Percentiles rank a stretch among this genome's conserved stretches.
phyloP scores from a whole-genome alignment of 2,888 invertebrate species.

The Criorhina ranunculi region DNA sequence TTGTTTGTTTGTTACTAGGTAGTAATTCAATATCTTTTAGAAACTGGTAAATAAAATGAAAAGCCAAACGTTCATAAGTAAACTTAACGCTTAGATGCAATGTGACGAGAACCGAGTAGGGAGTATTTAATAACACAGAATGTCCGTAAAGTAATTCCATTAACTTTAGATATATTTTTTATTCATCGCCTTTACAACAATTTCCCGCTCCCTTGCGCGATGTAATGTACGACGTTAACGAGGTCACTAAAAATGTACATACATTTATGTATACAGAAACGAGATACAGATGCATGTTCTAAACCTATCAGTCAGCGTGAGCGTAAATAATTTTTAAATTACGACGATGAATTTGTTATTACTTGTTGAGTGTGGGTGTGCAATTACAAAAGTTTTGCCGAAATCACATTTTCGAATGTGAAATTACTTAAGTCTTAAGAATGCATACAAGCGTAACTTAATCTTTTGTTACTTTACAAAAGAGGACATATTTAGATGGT shows the following conservation, averaged over 20 bases:
- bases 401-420: too few relatives aligned
- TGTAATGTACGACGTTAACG: not conserved
- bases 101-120: too few relatives aligned
- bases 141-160: not conserved
- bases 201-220: not conserved
- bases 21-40: slow-evolving; percentile 5
- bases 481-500: too few relatives aligned
- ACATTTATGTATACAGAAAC: not conserved
- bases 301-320: not conserved
- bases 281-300: not conserved
- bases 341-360: not conserved
- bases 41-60: not conserved
- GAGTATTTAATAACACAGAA: not conserved
- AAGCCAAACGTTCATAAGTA: not conserved
- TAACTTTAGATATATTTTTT: not conserved
- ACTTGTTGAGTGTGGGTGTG: not conserved
- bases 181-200: too few relatives aligned
- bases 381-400: not conserved
- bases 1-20: not conserved
- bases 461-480: too few relatives aligned
- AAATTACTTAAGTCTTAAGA: too few relatives aligned
- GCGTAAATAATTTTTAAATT: not conserved
- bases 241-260: not conserved
- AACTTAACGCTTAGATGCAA: not conserved
- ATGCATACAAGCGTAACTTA: too few relatives aligned